phyloP scores from a whole-genome alignment of 2,113 vertebrate species.

The Lepidothrix coronata region DNA sequence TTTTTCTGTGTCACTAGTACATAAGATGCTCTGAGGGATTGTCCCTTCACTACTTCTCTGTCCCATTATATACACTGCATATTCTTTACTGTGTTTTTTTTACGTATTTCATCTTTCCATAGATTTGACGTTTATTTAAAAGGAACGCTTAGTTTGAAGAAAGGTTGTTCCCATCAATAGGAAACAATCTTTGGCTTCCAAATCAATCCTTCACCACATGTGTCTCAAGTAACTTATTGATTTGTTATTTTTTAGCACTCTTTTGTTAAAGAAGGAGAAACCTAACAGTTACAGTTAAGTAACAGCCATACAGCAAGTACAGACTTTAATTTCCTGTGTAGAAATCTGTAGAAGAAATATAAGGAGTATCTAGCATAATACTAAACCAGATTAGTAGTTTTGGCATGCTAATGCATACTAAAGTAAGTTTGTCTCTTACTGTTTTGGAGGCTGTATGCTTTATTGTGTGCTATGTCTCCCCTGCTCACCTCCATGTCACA shows the following conservation, averaged over 20 bases:
- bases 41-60: neutral
- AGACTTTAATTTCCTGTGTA: slow-evolving; percentile 71
- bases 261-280: neutral
- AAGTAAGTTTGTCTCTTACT: neutral
- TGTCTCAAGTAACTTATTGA: slow-evolving; percentile 48
- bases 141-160: slow-evolving; percentile 9
- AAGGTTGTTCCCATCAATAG: neutral
- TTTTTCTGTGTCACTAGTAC: neutral
- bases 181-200: neutral
- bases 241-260: slow-evolving; percentile 51
- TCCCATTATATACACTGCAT: neutral
- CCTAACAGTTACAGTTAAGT: slow-evolving; percentile 25
- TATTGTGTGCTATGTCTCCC: neutral
- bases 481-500: neutral
- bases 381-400: slow-evolving; percentile 21
- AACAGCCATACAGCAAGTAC: slow-evolving; percentile 22
- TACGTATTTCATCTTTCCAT: neutral
- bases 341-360: slow-evolving; percentile 48
- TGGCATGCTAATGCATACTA: neutral
- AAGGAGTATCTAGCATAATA: slow-evolving; percentile 33
- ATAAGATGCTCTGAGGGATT: neutral
- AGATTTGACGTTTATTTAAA: neutral
- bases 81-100: neutral
- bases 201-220: slow-evolving; percentile 20
- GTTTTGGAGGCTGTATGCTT: neutral